Evolutionary conservation across 2,888 invertebrate species (phyloP), one percentile per base, ranked within the genome.

Genomic region (Orchestes rusci): DNA sequence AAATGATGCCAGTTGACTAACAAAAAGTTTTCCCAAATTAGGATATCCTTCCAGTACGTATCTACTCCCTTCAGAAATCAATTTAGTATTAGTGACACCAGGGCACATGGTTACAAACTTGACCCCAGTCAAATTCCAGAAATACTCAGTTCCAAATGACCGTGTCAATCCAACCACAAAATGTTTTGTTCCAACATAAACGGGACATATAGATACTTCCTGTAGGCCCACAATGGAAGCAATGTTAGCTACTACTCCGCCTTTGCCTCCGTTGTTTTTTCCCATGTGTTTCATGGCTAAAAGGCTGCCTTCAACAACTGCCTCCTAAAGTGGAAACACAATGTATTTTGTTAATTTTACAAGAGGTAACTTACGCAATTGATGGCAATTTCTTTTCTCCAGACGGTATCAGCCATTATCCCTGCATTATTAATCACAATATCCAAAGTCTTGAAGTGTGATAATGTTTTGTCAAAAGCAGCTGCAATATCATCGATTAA

Each of bases 391-490:
- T 82, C 79, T 10, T 82, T 69, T 60, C 84, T 82, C 83, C 84
- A 84, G 58, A 82, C 77, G 55, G 80, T 70, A 60, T 84, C 84
- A 62, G 83, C 83, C 78, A 84, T 79, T 29, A 84, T 79, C 3
- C 85, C 86, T 7, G 86, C 86, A 65, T 86, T 86, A 67, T 86
- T 87, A 18, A 76, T 69, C 3, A 77, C 70, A 43, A 78, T 73
- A 51, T 77, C 75, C 2, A 74, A 56, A 3, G 39, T 57, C 48
- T 69, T 69, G 54, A 68, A 70, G 3, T 53, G 57, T 8, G 59
- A 50, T 16, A 64, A 38, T 2, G 66, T 57, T 8, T 61, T 59
- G 30, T 67, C 65, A 18, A 66, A 70, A 3, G 70, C 64, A 32
- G 49, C 68, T 60, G 70, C 68, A 32, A 75, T 54, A 51, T 36